Evolutionary conservation across 2,113 vertebrate genomes (phyloP), one percentile per base, ranked within the genome.

Genomic region (Chiloscyllium plagiosum): DNA sequence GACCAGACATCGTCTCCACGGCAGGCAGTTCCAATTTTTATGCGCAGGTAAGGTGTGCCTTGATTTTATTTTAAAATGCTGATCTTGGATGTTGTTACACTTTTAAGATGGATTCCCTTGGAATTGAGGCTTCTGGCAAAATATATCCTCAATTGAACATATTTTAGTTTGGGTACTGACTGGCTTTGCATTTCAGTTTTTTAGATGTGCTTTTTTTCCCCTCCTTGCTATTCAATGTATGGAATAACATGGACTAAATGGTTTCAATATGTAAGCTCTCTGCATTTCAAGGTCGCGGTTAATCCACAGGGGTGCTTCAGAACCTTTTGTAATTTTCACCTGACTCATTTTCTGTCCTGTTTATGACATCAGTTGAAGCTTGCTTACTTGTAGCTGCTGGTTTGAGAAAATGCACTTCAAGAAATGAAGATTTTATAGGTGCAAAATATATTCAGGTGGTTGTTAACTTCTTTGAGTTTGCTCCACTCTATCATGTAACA

Each of bases 31-130:
- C 96, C 97, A 8, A 61, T 93, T 94, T 96, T 98, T 22, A 96
- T 98, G 96, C 95, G 96, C 3, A 98, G 97, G 98, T 98, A n/a
- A 96, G 96, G 0, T 68, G 56, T 95, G 3, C 94, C 0, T 93
- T 93, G 66, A 12, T 20, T 83, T 15, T 47, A 47, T 37, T 1
- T 42, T 19, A 83, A 80, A 42, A 37, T 22, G 80, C 5, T 83
- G n/a, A 56, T 29, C 0, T 33, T 65, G 26, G 24, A 90, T 1
- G 0, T 3, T 29, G 33, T 20, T 33, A 33, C n/a, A 29, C 4
- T 20, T 92, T 93, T 37, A n/a, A 66, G 19, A 19, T 93, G 52
- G 33, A 93, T 37, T 47, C 80, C 37, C 20, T 83, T 4, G 42
- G 37, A 83, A 83, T 42, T 42, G 19, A n/a, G 37, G 42, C 17